A percentile compares a stretch with the other conserved stretches of the same genome.
These are phyloP conservation scores for Sebastes trivittatus DNA, from an alignment of 2,797 vertebrate species.

Conservation along the genomic window DNA sequence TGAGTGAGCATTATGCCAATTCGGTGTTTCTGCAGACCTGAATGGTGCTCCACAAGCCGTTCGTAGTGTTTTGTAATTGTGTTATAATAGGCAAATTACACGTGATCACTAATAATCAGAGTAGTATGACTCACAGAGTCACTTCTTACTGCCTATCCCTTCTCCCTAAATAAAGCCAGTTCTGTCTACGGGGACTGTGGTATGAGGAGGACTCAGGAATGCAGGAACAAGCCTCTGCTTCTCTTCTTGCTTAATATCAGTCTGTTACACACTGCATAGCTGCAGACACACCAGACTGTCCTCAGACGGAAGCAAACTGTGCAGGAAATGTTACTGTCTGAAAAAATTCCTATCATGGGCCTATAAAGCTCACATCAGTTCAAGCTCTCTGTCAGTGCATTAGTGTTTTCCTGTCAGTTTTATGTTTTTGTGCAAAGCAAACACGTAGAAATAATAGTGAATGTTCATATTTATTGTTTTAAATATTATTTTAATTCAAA, in stretches of 20 bases:
- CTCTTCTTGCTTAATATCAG: slow-evolving; percentile 37
- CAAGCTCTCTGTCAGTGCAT: not conserved
- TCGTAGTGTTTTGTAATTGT: not conserved
- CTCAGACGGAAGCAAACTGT: not conserved
- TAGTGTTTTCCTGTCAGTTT: not conserved
- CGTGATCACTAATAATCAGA: slow-evolving; percentile 21
- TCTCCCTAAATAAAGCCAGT: slow-evolving; percentile 19
- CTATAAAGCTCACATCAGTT: not conserved
- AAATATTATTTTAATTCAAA: not conserved
- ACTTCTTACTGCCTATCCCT: slow-evolving; percentile 5
- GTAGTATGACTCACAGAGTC: slow-evolving; percentile 8
- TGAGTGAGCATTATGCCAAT: not conserved
- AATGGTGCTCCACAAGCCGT: not conserved
- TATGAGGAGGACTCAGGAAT: slow-evolving; percentile 57
- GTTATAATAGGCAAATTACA: slow-evolving; percentile 1
- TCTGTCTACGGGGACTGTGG: slow-evolving; percentile 25
- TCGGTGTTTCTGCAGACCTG: slow-evolving; percentile 16
- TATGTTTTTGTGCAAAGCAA: not conserved
- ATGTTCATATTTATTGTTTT: not conserved
- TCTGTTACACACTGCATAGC: slow-evolving; percentile 12
- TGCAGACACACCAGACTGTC: slow-evolving; percentile 26
- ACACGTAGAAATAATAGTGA: not conserved
- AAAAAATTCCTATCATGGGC: slow-evolving; percentile 1
- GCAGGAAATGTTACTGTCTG: slow-evolving; percentile 27
- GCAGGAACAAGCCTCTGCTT: slow-evolving; percentile 51